Percentiles rank a stretch among this genome's conserved stretches.
phyloP scores from a whole-genome alignment of 2,113 vertebrate species.

The Siphamia tubifer region DNA sequence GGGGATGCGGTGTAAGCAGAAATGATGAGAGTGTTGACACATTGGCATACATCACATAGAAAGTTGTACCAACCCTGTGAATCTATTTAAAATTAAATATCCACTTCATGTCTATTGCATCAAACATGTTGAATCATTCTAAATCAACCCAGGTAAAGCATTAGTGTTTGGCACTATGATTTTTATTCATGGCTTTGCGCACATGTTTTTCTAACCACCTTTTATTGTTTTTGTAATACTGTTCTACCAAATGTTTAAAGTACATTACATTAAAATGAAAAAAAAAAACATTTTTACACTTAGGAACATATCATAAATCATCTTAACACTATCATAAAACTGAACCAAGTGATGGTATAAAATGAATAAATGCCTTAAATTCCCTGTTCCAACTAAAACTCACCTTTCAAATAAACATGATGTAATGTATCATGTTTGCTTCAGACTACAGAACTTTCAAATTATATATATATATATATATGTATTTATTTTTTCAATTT shows the following conservation, averaged over 20 bases:
- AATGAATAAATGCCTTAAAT: background rate
- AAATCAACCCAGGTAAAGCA: background rate
- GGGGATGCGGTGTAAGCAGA: constrained; percentile 68
- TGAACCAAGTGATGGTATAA: background rate
- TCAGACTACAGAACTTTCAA: constrained; percentile 18
- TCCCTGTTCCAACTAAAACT: background rate
- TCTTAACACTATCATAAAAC: background rate
- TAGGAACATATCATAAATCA: too few species aligned
- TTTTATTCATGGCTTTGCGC: background rate
- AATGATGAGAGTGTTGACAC: constrained; percentile 69
- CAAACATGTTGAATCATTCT: background rate
- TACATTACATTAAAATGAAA: too few species aligned
- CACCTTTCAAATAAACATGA: background rate
- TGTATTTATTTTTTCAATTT: too few species aligned
- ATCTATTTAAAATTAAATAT: constrained; percentile 58
- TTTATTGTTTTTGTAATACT: too few species aligned
- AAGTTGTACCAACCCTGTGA: constrained; percentile 27
- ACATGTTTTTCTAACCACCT: too few species aligned
- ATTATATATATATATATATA: too few species aligned
- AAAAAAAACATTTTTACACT: too few species aligned
- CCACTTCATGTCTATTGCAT: constrained; percentile 29
- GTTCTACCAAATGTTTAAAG: too few species aligned
- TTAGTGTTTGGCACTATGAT: background rate
- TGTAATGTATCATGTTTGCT: constrained; percentile 12
- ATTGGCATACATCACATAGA: constrained; percentile 59